Evolutionary conservation across 2,888 invertebrate genomes (phyloP).

Genomic region (Trichogramma evanescens): DNA sequence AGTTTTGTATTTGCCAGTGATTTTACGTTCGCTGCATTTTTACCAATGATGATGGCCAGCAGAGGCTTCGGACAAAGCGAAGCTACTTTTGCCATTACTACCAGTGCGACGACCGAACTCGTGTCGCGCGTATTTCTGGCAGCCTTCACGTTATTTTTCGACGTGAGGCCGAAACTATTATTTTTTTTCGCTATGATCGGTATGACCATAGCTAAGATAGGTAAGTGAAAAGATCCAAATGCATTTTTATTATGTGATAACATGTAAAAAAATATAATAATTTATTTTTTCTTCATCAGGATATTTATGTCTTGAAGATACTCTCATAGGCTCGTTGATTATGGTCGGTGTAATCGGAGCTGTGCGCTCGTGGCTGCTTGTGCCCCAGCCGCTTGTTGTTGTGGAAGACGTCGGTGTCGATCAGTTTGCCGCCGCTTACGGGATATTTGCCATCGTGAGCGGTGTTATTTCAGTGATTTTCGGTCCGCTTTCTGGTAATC

Average conservation of each 20-base stretch:
- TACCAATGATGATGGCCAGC: constrained; percentile 59
- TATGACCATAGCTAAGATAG: constrained; percentile 62
- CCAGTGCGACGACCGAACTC: constrained; percentile 64
- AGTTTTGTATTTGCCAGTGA: constrained; percentile 64
- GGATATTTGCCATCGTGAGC: constrained; percentile 65
- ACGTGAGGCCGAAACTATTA: constrained; percentile 59
- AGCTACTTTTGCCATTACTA: constrained; percentile 62
- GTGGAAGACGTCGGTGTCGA: constrained; percentile 62
- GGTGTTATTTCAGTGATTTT: constrained; percentile 62
- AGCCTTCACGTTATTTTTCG: constrained; percentile 55
- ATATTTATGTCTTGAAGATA: constrained; percentile 53
- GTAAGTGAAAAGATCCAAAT: constrained; percentile 53
- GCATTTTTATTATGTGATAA: neutral
- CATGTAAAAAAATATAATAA: neutral
- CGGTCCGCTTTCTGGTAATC: constrained; percentile 62
- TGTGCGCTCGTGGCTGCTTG: constrained; percentile 64
- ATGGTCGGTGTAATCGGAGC: constrained; percentile 61
- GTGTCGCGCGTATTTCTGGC: constrained; percentile 59
- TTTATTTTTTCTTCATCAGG: constrained; percentile 45
- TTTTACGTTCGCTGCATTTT: constrained; percentile 62
- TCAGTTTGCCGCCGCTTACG: constrained; percentile 66
- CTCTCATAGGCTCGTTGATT: constrained; percentile 54
- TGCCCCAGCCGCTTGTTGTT: constrained; percentile 64
- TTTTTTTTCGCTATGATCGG: constrained; percentile 59
- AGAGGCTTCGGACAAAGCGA: constrained; percentile 54